Conservation (phyloP, 2,113 vertebrate genomes). For the Cebus imitator region DNA sequence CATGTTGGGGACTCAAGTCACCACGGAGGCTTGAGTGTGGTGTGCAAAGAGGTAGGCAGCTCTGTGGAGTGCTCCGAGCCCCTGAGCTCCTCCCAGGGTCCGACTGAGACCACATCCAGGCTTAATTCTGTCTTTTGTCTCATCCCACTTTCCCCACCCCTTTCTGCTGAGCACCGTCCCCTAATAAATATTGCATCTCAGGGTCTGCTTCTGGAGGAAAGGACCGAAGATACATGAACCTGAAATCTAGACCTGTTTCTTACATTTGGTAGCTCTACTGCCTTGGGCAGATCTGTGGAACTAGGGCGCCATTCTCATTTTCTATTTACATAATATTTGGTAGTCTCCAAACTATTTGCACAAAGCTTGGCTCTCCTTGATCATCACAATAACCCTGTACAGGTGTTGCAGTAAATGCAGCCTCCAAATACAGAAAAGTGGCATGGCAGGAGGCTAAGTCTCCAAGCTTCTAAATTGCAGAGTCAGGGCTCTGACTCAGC, state of each 20-base stretch:
- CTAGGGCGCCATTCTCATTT: accelerated
- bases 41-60: accelerated
- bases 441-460: accelerated
- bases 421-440: background rate
- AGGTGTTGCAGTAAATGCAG: accelerated
- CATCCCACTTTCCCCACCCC: accelerated
- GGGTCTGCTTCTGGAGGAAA: background rate
- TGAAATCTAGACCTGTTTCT: background rate
- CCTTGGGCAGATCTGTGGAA: background rate
- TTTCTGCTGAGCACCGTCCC: accelerated
- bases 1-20: background rate
- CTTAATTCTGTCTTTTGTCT: background rate
- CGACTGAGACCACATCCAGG: accelerated
- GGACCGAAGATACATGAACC: background rate
- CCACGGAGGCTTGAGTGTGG: background rate
- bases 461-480: background rate
- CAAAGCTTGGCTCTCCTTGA: background rate
- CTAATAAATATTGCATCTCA: background rate
- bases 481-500: background rate
- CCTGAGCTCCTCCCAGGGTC: too few species aligned
- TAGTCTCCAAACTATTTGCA: background rate
- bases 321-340: accelerated
- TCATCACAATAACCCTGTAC: accelerated
- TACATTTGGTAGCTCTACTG: background rate
- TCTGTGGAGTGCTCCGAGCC: accelerated